Base-by-base conservation (phyloP, 2,797 vertebrate genomes). In the Periophthalmus magnuspinnatus region DNA sequence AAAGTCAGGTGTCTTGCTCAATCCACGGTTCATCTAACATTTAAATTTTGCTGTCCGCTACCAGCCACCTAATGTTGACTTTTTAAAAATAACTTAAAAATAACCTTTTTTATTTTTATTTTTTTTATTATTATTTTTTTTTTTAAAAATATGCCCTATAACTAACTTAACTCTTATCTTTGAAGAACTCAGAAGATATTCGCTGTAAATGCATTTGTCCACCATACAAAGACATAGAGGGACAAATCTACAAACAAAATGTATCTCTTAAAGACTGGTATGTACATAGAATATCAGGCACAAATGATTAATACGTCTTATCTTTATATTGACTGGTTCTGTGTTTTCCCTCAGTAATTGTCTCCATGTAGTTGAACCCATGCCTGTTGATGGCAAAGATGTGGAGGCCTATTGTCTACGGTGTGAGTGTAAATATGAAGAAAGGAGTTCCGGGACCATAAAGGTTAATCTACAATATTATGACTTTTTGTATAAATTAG, bases 121-220 rank as follows among this genome's bases (percentile, higher is more conserved):
- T 38, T 38, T 38, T 38, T 38, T n/a, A n/a, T n/a, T n/a, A n/a
- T n/a, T n/a, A n/a, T n/a, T n/a, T n/a, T n/a, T n/a, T n/a, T n/a
- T n/a, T n/a, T n/a, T n/a, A 41, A 41, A 13, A 41, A 41, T 41
- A 41, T 45, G 41, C 41, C 13, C 13, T 60, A n/a, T 36, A 36
- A 22, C 32, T n/a, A 36, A 36, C 36, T 55, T 10, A 22, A 3
- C n/a, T 10, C 5, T 1, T 75, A 5, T 79, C 16, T 91, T 79
- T 10, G 3, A 91, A 99, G 97, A 97, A 96, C 81, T 95, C 95
- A 1, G 95, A 96, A 73, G 98, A 99, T 86, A 95, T 95, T 61
- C 94, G 98, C 41, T 99, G 98, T 89, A 99, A 98, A 84, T 99
- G 98, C 84, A 98, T 98, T 89, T 99, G 98, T 77, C 98, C 98